Conservation (phyloP, 2,888 invertebrate species). For the Hermaeophaga mercurialis region DNA sequence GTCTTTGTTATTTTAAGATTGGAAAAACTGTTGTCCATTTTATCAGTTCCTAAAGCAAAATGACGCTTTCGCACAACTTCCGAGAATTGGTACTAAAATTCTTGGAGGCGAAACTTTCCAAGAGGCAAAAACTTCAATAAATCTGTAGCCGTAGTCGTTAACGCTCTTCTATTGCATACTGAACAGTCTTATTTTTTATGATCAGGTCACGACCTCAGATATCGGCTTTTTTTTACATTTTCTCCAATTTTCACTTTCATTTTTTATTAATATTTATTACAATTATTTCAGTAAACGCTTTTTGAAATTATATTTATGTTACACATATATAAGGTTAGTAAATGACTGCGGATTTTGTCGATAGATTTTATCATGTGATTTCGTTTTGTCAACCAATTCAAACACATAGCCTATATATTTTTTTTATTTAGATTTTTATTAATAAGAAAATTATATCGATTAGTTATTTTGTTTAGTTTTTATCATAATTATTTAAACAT, state of each 20-base stretch:
- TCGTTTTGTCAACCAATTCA: too few relatives aligned
- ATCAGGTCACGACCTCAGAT: slow-evolving; percentile 38
- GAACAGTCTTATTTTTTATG: slow-evolving; percentile 48
- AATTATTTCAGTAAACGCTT: too few relatives aligned
- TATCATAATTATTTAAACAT: too few relatives aligned
- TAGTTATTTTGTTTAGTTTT: too few relatives aligned
- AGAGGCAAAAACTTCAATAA: slow-evolving; percentile 47
- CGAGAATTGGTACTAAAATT: slow-evolving; percentile 40
- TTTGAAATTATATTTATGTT: too few relatives aligned
- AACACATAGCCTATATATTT: too few relatives aligned
- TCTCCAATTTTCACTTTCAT: slow-evolving; percentile 27
- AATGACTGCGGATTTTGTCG: too few relatives aligned
- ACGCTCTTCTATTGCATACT: slow-evolving; percentile 49
- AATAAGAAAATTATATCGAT: too few relatives aligned
- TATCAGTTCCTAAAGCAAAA: slow-evolving; percentile 41
- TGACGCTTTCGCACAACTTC: slow-evolving; percentile 38
- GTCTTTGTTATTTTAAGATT: slow-evolving; percentile 4
- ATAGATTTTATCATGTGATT: too few relatives aligned
- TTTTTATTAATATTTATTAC: slow-evolving; percentile 38
- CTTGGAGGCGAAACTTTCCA: slow-evolving; percentile 39
- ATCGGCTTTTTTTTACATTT: slow-evolving; percentile 31
- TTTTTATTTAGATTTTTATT: too few relatives aligned
- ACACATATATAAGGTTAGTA: too few relatives aligned
- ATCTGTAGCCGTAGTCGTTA: slow-evolving; percentile 48
- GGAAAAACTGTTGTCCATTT: slow-evolving; percentile 25